Percentiles rank a stretch among this genome's conserved stretches.
phyloP scores from a whole-genome alignment of 2,113 vertebrate genomes.

The Perca fluviatilis region DNA sequence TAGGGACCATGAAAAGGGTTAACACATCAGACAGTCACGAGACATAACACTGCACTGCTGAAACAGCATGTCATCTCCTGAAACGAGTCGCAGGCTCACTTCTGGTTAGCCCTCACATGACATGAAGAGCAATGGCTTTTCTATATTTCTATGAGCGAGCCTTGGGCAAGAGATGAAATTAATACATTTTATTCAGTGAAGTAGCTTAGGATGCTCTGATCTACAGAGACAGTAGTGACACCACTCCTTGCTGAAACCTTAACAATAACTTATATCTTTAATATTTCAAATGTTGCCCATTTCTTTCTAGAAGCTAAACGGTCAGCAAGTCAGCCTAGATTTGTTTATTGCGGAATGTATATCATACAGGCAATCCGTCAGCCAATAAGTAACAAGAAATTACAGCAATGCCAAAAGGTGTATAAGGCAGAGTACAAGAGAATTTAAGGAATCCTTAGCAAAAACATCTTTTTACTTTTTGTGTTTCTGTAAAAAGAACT shows the following conservation, averaged over 20 bases:
- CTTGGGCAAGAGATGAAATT: slow-evolving; percentile 12
- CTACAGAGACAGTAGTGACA: slow-evolving; percentile 16
- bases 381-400: neutral
- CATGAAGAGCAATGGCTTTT: neutral
- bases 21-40: slow-evolving; percentile 11
- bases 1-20: slow-evolving; percentile 15
- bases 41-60: neutral
- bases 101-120: slow-evolving; percentile 22
- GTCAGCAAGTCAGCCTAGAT: neutral
- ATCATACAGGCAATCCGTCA: too few relatives aligned
- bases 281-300: too few relatives aligned
- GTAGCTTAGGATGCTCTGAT: slow-evolving; percentile 29
- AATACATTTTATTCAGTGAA: neutral
- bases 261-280: too few relatives aligned
- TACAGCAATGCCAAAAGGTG: neutral
- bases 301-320: too few relatives aligned
- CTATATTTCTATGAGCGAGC: slow-evolving; percentile 5
- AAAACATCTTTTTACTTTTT: neutral
- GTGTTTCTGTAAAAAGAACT: neutral
- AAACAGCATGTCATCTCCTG: neutral
- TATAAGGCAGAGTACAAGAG: neutral
- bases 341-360: neutral
- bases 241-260: neutral
- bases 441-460: neutral
- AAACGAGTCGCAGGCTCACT: slow-evolving; percentile 1